Percentiles rank a stretch among this genome's conserved stretches.
These are phyloP conservation scores for Canis aureus DNA, from an alignment of 2,113 vertebrate species.

Conservation along the genomic window DNA sequence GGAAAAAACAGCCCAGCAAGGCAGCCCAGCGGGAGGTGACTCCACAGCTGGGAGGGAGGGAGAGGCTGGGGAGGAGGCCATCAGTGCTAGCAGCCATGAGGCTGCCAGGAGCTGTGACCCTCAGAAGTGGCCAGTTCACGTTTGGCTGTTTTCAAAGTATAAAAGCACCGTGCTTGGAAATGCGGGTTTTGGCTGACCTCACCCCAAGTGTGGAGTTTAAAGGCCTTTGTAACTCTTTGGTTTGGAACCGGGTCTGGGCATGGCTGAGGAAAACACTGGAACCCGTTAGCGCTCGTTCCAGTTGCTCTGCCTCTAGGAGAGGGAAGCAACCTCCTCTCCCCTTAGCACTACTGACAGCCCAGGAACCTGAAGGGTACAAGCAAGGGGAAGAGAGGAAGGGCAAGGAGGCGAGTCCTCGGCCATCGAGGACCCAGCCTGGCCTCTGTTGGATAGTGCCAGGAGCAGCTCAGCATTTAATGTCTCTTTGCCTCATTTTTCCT, in stretches of 20 bases:
- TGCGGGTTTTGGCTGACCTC: conserved; percentile 82
- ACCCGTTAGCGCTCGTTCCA: not conserved
- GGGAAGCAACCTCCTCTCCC: not conserved
- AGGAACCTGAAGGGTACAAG: not conserved
- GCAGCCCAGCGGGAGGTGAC: not conserved
- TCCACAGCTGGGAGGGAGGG: not conserved
- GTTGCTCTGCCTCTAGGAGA: not conserved
- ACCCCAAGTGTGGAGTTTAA: conserved; percentile 60
- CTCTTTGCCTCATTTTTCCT: not conserved
- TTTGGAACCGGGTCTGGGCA: conserved; percentile 74
- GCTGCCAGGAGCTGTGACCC: not conserved
- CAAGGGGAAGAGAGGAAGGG: not conserved
- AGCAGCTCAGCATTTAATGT: not conserved
- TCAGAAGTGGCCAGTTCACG: conserved; percentile 48
- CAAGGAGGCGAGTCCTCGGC: not conserved
- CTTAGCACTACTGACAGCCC: not conserved
- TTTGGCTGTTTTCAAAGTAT: conserved; percentile 71
- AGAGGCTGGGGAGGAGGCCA: not conserved
- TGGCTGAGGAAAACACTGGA: not conserved
- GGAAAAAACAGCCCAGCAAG: not conserved
- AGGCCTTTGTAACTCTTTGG: conserved; percentile 81
- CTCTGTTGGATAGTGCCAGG: not conserved
- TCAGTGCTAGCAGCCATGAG: not conserved
- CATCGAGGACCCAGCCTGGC: not conserved
- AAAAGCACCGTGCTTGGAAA: conserved; percentile 75